Conservation (phyloP, 2,797 vertebrate species). For the Psittacula derbiana region DNA sequence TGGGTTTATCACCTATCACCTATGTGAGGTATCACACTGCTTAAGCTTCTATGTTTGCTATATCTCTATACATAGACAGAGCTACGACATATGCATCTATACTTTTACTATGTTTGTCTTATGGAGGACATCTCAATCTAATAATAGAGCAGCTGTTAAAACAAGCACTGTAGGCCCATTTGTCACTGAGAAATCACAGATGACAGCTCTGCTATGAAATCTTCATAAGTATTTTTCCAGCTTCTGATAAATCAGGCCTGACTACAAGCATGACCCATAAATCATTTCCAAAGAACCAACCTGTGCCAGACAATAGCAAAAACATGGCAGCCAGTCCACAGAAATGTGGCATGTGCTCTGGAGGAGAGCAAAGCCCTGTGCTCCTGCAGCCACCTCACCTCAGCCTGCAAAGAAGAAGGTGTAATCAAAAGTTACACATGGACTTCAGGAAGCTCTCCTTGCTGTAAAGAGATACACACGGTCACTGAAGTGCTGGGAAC, state of each 20-base stretch:
- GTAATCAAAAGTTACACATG: neutral
- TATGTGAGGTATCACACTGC: neutral
- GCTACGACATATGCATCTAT: neutral
- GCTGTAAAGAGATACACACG: neutral
- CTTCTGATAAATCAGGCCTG: neutral
- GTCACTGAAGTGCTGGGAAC: neutral
- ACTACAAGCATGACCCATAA: neutral
- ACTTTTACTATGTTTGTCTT: neutral
- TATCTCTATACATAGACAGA: neutral
- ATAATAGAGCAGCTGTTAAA: neutral
- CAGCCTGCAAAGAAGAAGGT: neutral
- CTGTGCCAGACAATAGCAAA: neutral
- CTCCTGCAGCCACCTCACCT: neutral
- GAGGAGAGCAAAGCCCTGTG: neutral
- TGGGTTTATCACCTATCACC: neutral
- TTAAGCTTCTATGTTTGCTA: neutral
- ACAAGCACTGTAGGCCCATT: neutral
- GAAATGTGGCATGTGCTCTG: neutral
- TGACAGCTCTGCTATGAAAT: neutral
- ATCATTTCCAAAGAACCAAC: neutral
- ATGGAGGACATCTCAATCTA: neutral
- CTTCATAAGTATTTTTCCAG: neutral
- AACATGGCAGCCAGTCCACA: neutral
- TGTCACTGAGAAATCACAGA: neutral
- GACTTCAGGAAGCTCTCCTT: neutral